A percentile compares a stretch with the other conserved stretches of the same genome.
These are phyloP conservation scores for Arizona elegans DNA, from an alignment of 2,113 vertebrate genomes.

Conservation along the genomic window DNA sequence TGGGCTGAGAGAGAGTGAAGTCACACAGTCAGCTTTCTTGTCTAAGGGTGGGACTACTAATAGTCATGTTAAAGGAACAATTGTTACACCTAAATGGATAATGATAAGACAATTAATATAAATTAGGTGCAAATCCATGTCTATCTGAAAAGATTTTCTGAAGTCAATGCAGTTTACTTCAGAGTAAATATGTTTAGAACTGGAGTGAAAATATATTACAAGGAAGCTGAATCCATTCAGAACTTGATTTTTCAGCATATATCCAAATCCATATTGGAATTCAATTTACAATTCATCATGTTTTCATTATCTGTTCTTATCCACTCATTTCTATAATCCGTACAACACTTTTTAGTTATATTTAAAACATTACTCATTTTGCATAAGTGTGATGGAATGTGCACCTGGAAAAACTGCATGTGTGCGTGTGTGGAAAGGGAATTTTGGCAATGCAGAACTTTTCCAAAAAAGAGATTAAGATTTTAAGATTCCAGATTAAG, in stretches of 20 bases:
- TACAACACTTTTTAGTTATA: not conserved
- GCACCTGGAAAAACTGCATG: not conserved
- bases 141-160: not conserved
- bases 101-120: not conserved
- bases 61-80: not conserved
- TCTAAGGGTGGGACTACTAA: not conserved
- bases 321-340: not conserved
- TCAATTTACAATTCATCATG: not conserved
- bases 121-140: not conserved
- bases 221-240: not conserved
- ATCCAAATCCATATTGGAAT: not conserved
- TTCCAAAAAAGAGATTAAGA: not conserved
- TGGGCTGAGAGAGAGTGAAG: not conserved
- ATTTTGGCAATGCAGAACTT: not conserved
- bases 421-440: not conserved
- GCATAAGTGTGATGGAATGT: not conserved
- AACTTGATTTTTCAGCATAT: not conserved
- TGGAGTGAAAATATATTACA: not conserved
- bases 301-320: not conserved
- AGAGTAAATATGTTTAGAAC: not conserved
- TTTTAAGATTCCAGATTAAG: not conserved
- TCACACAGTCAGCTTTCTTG: not conserved
- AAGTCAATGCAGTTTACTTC: not conserved
- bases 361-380: not conserved
- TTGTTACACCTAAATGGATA: not conserved